Evolutionary conservation across 2,113 vertebrate genomes (phyloP).

Genomic region (Mormyrus lacerda): DNA sequence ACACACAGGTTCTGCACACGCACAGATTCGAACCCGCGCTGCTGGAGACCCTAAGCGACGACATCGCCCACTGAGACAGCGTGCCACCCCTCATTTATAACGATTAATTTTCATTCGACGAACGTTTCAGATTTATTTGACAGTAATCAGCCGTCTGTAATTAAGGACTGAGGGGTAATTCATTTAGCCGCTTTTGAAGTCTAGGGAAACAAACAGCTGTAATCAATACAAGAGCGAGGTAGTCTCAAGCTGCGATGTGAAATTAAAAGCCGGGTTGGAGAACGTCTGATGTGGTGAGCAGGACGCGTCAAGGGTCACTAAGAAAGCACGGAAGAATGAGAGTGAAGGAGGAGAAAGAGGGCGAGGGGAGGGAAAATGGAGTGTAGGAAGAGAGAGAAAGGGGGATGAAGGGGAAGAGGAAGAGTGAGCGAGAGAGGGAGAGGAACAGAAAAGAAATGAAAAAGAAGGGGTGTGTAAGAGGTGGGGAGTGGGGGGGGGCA

Average conservation of each 20-base stretch:
- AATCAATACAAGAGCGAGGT: background rate
- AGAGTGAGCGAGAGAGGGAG: background rate
- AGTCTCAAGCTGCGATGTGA: background rate
- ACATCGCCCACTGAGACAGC: background rate
- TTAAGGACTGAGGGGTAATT: constrained; percentile 8
- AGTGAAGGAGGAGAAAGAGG: background rate
- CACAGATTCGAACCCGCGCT: background rate
- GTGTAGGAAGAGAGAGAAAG: background rate
- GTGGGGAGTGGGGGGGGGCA: background rate
- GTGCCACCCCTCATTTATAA: background rate
- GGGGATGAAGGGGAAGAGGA: background rate
- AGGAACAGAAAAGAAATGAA: background rate
- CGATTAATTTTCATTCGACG: background rate
- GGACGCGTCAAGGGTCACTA: background rate
- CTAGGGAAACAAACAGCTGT: background rate
- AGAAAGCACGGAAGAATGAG: background rate
- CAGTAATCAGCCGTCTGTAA: constrained; percentile 1
- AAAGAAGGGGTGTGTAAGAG: background rate
- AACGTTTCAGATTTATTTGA: background rate
- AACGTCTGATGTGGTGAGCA: background rate
- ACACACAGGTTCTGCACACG: background rate
- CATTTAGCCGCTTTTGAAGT: constrained; percentile 5
- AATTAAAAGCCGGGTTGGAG: background rate
- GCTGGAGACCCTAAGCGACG: background rate
- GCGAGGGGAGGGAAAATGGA: background rate